Evolutionary conservation across 1,140 invertebrate species (phyloP).

Genomic region (Gryon sp.): DNA sequence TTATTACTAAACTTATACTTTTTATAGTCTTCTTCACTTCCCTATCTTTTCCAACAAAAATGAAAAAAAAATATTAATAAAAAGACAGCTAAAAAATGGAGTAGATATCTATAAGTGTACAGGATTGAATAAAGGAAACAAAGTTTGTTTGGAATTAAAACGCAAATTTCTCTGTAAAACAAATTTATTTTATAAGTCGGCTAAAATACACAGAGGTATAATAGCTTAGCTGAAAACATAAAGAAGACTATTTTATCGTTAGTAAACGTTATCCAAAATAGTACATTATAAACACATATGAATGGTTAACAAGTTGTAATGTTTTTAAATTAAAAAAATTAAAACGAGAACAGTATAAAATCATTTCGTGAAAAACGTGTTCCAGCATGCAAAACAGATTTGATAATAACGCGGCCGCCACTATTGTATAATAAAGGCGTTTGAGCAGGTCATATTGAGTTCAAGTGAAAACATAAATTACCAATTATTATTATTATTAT

Average conservation of each 20-base stretch:
- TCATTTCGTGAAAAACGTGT: slow-evolving; percentile 39
- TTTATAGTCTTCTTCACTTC: background rate
- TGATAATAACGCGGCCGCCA: slow-evolving; percentile 49
- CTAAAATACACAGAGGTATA: slow-evolving; percentile 65
- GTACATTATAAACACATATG: slow-evolving; percentile 54
- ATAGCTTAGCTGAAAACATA: slow-evolving; percentile 57
- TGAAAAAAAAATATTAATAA: background rate
- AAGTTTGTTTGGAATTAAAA: background rate
- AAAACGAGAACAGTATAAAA: slow-evolving; percentile 54
- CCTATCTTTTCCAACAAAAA: background rate
- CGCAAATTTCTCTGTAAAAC: slow-evolving; percentile 40
- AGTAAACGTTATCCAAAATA: slow-evolving; percentile 64
- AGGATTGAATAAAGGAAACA: background rate
- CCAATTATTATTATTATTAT: slow-evolving; percentile 13
- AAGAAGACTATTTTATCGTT: slow-evolving; percentile 62
- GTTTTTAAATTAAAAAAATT: slow-evolving; percentile 42
- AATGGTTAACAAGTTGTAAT: slow-evolving; percentile 54
- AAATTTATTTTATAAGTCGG: slow-evolving; percentile 63
- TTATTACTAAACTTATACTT: background rate
- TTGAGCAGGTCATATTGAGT: slow-evolving; percentile 41
- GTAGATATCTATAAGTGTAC: background rate
- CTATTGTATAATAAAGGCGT: slow-evolving; percentile 42
- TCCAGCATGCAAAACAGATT: slow-evolving; percentile 57
- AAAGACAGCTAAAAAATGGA: background rate
- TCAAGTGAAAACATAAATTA: slow-evolving; percentile 19